phyloP scores from a whole-genome alignment of 2,797 vertebrate species.

The Labroides dimidiatus region DNA sequence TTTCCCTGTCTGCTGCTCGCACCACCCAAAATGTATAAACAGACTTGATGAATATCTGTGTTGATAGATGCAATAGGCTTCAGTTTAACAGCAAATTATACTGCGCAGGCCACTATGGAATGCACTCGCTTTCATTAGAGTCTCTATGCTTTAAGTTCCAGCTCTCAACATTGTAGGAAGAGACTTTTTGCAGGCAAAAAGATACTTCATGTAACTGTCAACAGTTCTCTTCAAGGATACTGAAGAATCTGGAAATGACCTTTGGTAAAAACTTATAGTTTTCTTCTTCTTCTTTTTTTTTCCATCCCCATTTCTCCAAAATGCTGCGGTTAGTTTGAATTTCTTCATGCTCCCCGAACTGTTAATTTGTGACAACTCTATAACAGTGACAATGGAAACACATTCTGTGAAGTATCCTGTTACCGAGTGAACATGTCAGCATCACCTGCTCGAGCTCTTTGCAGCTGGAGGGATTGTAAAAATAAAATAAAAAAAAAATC shows the following conservation, averaged over 20 bases:
- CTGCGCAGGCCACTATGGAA: constrained; percentile 37
- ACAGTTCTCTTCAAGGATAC: background rate
- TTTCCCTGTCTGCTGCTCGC: constrained; percentile 47
- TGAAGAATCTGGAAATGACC: background rate
- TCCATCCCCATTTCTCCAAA: too few species aligned
- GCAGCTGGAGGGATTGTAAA: too few species aligned
- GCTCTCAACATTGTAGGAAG: background rate
- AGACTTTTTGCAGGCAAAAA: constrained; percentile 1
- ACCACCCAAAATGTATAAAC: constrained; percentile 58
- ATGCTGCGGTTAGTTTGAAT: too few species aligned
- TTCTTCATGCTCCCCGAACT: too few species aligned
- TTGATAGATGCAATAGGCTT: constrained; percentile 57
- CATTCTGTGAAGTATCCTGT: too few species aligned
- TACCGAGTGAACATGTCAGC: too few species aligned
- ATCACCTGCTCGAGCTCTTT: too few species aligned
- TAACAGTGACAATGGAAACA: too few species aligned
- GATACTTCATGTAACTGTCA: background rate
- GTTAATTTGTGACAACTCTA: too few species aligned
- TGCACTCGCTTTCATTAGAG: constrained; percentile 6
- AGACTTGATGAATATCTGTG: constrained; percentile 63
- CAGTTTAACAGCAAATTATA: constrained; percentile 56
- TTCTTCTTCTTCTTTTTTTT: too few species aligned
- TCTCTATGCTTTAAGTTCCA: constrained; percentile 24
- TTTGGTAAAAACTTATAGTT: too few species aligned
- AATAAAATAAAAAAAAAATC: too few species aligned